Evolutionary conservation across 1,140 invertebrate species (phyloP), one percentile per base, ranked within the genome.

Genomic region (Watersipora subatra): DNA sequence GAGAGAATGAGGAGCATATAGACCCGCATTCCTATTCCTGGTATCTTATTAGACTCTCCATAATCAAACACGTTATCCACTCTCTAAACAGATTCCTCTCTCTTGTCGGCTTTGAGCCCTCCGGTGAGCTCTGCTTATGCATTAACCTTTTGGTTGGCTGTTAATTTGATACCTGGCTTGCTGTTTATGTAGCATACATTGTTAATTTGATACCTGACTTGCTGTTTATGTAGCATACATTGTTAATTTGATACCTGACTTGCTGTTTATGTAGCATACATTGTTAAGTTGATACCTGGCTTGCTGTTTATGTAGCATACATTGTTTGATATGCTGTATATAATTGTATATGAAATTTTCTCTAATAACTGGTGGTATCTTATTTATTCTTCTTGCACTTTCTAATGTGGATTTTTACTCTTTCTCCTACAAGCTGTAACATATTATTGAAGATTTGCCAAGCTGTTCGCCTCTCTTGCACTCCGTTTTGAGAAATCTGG

Each of bases 11-110:
- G 24, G 92, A 96, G 77, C 92, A 97, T 77, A 86, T 87, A 28
- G 91, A 96, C 83, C 89, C 92, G 2, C 88, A 89, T 70, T 93
- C 91, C 19, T 97, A 93, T 76, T 90, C 91, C 64, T 99, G 96
- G 96, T 86, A 87, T 71, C 86, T 99, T 56, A 87, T 99, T 78
- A 86, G 93, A 69, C 85, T 92, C 72, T 89, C 93, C 30, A 86
- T 92, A 65, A 84, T 97, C 30, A 87, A 88, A 73, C 85, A 94
- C 61, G 86, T 91, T 28, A 87, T 91, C 69, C 80, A 84, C 57
- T 90, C 93, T 71, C 78, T 99, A 1, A 84, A 85, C 63, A 84
- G 87, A 65, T 92, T 92, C 73, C 78, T 93, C 22, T 87, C 87
- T 66, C 83, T 91, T 24, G 88, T 91, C 68, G 92, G 92, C 64